Conservation (phyloP, 2,888 invertebrate species). For the Cryptosula pallasiana region DNA sequence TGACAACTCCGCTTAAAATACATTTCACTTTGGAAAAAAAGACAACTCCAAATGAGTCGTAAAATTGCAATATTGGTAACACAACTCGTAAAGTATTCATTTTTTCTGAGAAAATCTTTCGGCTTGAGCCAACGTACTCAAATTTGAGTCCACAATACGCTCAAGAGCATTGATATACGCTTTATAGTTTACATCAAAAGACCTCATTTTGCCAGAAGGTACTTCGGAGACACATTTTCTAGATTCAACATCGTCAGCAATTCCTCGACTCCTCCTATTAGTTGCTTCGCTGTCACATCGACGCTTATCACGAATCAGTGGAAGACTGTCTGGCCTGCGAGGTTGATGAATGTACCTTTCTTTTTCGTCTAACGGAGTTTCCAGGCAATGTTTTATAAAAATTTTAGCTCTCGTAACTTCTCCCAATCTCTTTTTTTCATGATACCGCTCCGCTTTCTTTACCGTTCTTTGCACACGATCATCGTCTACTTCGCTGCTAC, state of each 20-base stretch:
- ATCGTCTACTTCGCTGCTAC: neutral
- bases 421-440: neutral
- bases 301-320: neutral
- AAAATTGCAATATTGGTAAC: no score
- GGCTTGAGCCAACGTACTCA: neutral
- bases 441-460: neutral
- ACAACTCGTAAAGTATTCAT: neutral
- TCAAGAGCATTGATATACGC: neutral
- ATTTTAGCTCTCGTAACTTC: constrained; percentile 7
- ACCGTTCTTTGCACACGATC: neutral
- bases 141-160: neutral
- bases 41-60: no score
- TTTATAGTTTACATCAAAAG: constrained; percentile 17
- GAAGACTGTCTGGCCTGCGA: constrained; percentile 13
- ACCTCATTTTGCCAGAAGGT: neutral
- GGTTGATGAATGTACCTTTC: neutral
- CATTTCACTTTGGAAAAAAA: no score
- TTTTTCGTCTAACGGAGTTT: neutral
- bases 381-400: constrained; percentile 4
- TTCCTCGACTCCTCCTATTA: neutral
- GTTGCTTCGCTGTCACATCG: constrained; percentile 20
- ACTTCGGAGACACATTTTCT: constrained; percentile 18
- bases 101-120: neutral
- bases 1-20: no score
- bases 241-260: constrained; percentile 17